phyloP scores from a whole-genome alignment of 2,797 vertebrate genomes.

The Cyprinella venusta region DNA sequence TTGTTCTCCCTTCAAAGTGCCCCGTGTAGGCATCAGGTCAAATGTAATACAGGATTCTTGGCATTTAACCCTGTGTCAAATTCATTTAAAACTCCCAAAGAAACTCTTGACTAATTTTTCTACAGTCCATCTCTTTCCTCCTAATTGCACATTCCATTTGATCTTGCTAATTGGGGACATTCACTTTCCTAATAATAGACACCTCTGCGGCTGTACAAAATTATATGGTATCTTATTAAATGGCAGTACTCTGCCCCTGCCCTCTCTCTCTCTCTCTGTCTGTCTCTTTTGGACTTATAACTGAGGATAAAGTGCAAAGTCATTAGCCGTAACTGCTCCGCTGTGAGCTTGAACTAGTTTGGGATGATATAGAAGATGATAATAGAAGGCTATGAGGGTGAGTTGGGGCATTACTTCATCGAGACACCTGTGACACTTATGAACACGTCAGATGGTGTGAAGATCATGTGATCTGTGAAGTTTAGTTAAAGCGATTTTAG shows the following conservation, averaged over 20 bases:
- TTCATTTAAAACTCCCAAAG: not conserved
- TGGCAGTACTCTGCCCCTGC: constrained; percentile 7
- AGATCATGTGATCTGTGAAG: not conserved
- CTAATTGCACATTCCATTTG: constrained; percentile 52
- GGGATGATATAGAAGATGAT: constrained; percentile 26
- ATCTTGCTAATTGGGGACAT: constrained; percentile 70
- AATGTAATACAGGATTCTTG: not conserved
- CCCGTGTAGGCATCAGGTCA: not conserved
- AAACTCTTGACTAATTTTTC: constrained; percentile 52
- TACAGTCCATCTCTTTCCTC: constrained; percentile 40
- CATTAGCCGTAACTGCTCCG: constrained; percentile 33
- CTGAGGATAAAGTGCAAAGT: constrained; percentile 46
- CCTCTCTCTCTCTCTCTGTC: not conserved
- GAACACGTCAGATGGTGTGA: constrained; percentile 11
- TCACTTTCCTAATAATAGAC: constrained; percentile 67
- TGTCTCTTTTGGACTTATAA: constrained; percentile 12
- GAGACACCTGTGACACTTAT: constrained; percentile 5
- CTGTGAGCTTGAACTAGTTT: constrained; percentile 44
- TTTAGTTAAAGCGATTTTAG: not conserved
- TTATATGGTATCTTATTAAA: constrained; percentile 35
- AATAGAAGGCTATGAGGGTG: constrained; percentile 5
- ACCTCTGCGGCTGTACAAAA: constrained; percentile 54
- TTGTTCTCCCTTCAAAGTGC: not conserved
- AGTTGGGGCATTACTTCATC: not conserved
- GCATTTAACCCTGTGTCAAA: not conserved